These are phyloP conservation scores for Pantherophis guttatus DNA, from an alignment of 2,113 vertebrate genomes.

Conservation along the genomic window DNA sequence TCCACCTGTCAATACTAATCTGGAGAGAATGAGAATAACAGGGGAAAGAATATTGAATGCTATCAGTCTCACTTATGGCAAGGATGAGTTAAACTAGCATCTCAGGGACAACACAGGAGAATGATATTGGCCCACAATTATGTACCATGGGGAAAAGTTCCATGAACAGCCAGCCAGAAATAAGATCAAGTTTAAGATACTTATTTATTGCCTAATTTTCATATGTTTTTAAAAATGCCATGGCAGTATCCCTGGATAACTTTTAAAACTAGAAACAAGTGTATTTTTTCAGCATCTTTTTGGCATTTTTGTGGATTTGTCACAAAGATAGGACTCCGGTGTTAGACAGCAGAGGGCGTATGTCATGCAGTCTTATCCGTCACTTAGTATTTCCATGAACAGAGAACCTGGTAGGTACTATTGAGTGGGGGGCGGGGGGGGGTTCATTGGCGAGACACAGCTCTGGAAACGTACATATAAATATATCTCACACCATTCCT, in stretches of 20 bases:
- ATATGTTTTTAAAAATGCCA: not conserved
- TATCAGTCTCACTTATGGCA: not conserved
- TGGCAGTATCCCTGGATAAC: not conserved
- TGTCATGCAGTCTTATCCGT: not conserved
- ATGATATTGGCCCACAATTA: not conserved
- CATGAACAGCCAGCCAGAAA: not conserved
- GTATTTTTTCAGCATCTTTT: rapidly evolving
- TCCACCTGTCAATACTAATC: not conserved
- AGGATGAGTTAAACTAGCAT: not conserved
- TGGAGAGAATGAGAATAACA: not conserved
- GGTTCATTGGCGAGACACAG: not conserved
- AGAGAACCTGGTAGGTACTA: not conserved
- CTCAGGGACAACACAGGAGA: not conserved
- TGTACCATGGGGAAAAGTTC: not conserved
- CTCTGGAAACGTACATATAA: not conserved
- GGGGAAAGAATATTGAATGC: not conserved
- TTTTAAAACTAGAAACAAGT: not conserved
- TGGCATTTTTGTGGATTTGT: rapidly evolving
- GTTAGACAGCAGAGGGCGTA: constrained; percentile 53
- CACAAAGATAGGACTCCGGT: constrained; percentile 20
- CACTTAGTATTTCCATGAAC: not conserved
- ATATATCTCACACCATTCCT: not conserved
- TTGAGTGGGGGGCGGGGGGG: not conserved
- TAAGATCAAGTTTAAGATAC: not conserved
- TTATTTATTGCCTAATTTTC: not conserved